A percentile compares a stretch with the other conserved stretches of the same genome.
Conservation (phyloP, 2,888 invertebrate genomes). For the Iselma pallidipennis region DNA sequence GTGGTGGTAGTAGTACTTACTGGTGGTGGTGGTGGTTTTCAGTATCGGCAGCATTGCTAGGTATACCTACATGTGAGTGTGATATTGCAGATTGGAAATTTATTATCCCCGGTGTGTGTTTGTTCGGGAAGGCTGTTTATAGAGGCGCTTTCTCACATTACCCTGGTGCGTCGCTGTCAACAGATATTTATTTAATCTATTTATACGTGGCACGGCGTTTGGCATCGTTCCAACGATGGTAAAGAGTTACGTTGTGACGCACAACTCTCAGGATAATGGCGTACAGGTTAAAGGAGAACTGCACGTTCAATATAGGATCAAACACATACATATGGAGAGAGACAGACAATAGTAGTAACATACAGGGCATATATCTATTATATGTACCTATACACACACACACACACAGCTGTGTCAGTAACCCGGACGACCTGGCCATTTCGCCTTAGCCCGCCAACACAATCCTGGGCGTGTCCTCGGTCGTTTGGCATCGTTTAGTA, state of each 20-base stretch:
- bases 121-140: conserved; percentile 9
- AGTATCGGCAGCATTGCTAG: not conserved
- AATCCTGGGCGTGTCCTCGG: conserved; percentile 39
- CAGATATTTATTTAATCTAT: conserved; percentile 41
- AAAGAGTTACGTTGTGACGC: conserved; percentile 33
- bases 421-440: conserved; percentile 44
- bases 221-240: conserved; percentile 38
- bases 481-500: conserved; percentile 36
- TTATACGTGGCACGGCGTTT: conserved; percentile 37
- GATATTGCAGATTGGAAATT: conserved; percentile 5
- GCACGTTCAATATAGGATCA: not conserved
- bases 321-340: not conserved
- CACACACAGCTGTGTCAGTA: conserved; percentile 45
- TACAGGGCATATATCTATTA: no score
- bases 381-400: conserved; percentile 27
- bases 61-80: not conserved
- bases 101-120: not conserved
- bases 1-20: no score
- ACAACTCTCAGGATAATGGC: conserved; percentile 31
- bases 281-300: conserved; percentile 38
- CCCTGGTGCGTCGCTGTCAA: conserved; percentile 30
- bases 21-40: not conserved
- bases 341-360: no score
- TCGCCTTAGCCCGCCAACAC: conserved; percentile 42
- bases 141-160: conserved; percentile 18